Conservation (phyloP, 2,888 invertebrate genomes). For the Drymonia ruficornis region DNA sequence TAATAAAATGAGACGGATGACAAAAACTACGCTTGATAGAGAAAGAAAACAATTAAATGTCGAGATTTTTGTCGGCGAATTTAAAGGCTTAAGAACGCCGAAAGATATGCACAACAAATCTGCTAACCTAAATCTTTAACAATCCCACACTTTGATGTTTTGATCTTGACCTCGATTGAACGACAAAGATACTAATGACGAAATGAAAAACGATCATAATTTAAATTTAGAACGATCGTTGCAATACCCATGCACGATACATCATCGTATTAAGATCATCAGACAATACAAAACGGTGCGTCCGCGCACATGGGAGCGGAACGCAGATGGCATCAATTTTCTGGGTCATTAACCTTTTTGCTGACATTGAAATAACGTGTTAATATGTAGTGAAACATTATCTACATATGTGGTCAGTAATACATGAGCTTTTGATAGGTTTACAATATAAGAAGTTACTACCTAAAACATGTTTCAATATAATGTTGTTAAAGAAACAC, state of each 20-base stretch:
- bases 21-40: background rate
- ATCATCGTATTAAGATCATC: slow-evolving; percentile 25
- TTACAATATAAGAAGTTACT: too few species aligned
- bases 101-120: too few species aligned
- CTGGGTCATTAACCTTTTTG: slow-evolving; percentile 51
- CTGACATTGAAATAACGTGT: slow-evolving; percentile 49
- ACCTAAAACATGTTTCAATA: too few species aligned
- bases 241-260: background rate
- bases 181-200: background rate
- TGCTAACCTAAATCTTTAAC: background rate
- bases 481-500: too few species aligned
- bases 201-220: background rate
- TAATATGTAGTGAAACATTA: background rate
- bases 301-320: slow-evolving; percentile 40
- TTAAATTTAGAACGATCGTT: background rate
- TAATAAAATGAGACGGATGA: slow-evolving; percentile 16
- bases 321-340: slow-evolving; percentile 48
- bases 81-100: too few species aligned
- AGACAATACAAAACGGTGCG: slow-evolving; percentile 38
- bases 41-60: background rate
- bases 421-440: background rate
- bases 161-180: slow-evolving; percentile 2
- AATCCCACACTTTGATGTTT: background rate
- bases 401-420: background rate
- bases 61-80: too few species aligned